Evolutionary conservation across 2,797 vertebrate genomes (phyloP).

Genomic region (Phrynocephalus forsythii): DNA sequence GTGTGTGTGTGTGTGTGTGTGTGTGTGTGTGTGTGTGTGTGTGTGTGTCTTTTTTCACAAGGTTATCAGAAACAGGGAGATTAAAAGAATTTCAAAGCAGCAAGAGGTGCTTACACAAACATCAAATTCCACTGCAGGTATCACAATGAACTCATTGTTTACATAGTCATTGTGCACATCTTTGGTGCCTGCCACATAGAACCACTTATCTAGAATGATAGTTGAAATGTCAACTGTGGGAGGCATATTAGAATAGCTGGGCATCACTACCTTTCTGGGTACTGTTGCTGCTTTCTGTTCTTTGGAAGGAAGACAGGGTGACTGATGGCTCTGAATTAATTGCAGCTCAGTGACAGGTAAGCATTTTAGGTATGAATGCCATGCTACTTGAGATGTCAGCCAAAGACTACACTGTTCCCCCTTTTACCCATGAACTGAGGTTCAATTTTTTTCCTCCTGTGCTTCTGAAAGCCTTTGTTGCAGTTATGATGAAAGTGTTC

Average conservation of each 20-base stretch:
- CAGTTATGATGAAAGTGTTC: neutral
- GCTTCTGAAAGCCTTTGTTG: constrained; percentile 19
- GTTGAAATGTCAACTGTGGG: constrained; percentile 7
- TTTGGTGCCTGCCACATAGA: neutral
- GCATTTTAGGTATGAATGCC: accelerated
- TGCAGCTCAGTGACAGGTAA: constrained; percentile 27
- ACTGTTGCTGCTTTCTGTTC: constrained; percentile 10
- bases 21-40: too few relatives aligned
- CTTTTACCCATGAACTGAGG: neutral
- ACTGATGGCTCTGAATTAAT: constrained; percentile 40
- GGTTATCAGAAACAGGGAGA: constrained; percentile 44
- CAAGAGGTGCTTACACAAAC: constrained; percentile 7
- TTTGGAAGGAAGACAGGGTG: constrained; percentile 11
- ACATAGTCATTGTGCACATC: constrained; percentile 32
- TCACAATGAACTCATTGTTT: neutral
- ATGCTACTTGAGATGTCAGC: neutral
- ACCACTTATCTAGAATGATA: constrained; percentile 35
- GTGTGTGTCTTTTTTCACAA: constrained; percentile 18
- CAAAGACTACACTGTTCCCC: neutral
- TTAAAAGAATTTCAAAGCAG: constrained; percentile 51
- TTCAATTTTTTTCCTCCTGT: neutral
- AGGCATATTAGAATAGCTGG: neutral
- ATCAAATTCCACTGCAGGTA: constrained; percentile 29
- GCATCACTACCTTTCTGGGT: constrained; percentile 24
- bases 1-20: neutral